phyloP scores from a whole-genome alignment of 2,113 vertebrate species.

The Malurus elegans region DNA sequence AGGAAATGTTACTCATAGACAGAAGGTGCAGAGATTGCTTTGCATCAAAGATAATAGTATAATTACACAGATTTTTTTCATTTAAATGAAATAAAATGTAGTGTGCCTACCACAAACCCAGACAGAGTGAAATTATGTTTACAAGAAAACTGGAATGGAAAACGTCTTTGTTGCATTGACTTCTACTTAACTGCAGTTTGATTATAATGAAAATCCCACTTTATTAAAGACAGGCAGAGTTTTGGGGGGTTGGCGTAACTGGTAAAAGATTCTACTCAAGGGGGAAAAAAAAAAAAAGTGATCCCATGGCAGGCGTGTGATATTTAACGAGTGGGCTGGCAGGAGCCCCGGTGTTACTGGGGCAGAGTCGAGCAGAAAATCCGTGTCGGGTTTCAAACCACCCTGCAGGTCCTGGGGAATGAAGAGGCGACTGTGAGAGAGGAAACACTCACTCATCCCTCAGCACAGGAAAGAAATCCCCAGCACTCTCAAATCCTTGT shows the following conservation, averaged over 20 bases:
- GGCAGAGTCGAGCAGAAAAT: not conserved
- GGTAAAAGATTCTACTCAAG: not conserved
- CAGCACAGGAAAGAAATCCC: not conserved
- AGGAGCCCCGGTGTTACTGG: conserved; percentile 4
- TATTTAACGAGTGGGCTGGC: conserved; percentile 19
- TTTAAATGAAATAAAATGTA: not conserved
- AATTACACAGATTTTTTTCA: not conserved
- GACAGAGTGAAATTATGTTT: not conserved
- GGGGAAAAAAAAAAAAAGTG: not conserved
- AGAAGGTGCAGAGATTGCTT: not conserved
- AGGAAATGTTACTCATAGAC: not conserved
- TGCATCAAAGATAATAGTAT: not conserved
- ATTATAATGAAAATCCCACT: not conserved
- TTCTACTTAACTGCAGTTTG: not conserved
- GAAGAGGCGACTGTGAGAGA: conserved; percentile 27
- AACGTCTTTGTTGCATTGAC: not conserved
- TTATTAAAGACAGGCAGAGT: not conserved
- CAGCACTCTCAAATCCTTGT: not conserved
- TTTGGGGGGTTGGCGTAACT: not conserved
- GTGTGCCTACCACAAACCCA: not conserved
- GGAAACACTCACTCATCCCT: not conserved
- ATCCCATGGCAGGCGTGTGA: not conserved
- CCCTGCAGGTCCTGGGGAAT: conserved; percentile 46
- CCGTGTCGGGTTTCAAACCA: conserved; percentile 23
- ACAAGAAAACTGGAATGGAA: not conserved